Conservation (phyloP, 2,113 vertebrate genomes). For the Merops nubicus region DNA sequence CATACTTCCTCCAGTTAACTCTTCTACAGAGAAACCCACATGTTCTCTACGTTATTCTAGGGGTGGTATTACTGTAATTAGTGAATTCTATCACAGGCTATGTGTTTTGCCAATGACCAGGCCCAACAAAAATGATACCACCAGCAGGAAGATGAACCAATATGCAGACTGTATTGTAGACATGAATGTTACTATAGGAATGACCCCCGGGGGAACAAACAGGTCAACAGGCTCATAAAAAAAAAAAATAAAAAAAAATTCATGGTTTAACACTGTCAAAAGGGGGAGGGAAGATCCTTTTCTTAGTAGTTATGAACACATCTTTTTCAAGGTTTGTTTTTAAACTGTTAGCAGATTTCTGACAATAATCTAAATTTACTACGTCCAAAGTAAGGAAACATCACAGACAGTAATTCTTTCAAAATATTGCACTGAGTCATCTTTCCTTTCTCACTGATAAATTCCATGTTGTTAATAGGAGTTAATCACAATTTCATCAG, state of each 20-base stretch:
- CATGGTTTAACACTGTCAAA: background rate
- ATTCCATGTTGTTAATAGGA: conserved; percentile 13
- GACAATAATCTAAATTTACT: conserved; percentile 2
- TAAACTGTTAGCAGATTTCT: background rate
- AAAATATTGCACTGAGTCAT: background rate
- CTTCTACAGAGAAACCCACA: background rate
- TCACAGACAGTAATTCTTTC: background rate
- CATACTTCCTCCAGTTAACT: background rate
- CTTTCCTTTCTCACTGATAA: conserved; percentile 29
- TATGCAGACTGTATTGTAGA: no score
- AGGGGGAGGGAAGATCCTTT: background rate
- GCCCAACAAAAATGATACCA: no score
- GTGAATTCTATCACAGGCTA: background rate
- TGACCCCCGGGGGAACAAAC: no score
- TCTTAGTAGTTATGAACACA: no score
- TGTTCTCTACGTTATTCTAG: background rate
- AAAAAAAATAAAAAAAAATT: background rate
- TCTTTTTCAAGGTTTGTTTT: background rate
- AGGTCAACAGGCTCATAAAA: no score
- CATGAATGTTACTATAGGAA: no score
- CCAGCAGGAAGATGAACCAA: no score
- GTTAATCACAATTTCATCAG: conserved; percentile 53
- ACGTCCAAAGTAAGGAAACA: background rate
- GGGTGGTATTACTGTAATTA: background rate
- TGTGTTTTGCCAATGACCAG: no score